Conservation (phyloP, 2,888 invertebrate species). For the Watsonalla cultraria region DNA sequence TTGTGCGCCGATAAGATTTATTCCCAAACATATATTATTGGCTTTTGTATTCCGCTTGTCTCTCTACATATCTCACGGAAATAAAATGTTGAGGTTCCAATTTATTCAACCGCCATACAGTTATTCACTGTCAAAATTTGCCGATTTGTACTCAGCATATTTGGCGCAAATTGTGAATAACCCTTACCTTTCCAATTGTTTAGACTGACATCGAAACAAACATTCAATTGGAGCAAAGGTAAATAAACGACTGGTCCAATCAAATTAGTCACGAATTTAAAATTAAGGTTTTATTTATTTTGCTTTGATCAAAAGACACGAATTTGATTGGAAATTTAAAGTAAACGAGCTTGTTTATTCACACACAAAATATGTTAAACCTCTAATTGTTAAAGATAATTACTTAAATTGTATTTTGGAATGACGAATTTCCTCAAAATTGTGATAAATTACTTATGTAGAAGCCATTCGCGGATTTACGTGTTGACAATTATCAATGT, state of each 20-base stretch:
- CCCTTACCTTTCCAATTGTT: background rate
- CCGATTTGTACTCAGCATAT: too few species aligned
- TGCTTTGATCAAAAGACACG: too few species aligned
- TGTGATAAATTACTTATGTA: too few species aligned
- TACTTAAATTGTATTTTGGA: too few species aligned
- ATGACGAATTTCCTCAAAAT: too few species aligned
- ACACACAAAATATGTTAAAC: too few species aligned
- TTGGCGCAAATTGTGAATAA: background rate
- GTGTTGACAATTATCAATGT: too few species aligned
- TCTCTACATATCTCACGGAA: slow-evolving; percentile 8
- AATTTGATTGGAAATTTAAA: too few species aligned
- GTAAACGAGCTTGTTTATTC: too few species aligned
- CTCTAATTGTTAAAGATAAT: too few species aligned
- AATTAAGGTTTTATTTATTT: background rate
- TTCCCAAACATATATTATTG: background rate
- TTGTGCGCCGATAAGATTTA: slow-evolving; percentile 12
- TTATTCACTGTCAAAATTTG: too few species aligned
- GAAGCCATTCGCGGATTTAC: too few species aligned
- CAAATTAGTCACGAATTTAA: background rate
- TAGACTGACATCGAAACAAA: background rate
- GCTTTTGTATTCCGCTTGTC: slow-evolving; percentile 8
- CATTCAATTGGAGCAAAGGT: background rate
- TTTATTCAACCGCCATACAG: slow-evolving; percentile 9
- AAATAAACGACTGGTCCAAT: background rate
- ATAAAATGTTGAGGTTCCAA: slow-evolving; percentile 12